A percentile compares a stretch with the other conserved stretches of the same genome.
phyloP scores from a whole-genome alignment of 2,113 vertebrate genomes.

The Ceyx cyanopectus region DNA sequence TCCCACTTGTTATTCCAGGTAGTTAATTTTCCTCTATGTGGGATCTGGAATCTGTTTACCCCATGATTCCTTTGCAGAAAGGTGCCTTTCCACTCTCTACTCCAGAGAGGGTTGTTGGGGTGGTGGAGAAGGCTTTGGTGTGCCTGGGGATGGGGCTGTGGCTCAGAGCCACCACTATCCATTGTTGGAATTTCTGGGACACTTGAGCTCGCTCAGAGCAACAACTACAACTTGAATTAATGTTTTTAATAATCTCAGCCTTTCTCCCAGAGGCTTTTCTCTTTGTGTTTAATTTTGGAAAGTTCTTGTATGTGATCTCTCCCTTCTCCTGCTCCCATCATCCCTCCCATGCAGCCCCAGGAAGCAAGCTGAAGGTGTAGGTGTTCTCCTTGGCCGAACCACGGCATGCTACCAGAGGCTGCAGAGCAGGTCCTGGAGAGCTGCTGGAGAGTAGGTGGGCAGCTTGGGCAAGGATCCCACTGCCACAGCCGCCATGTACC shows the following conservation, averaged over 20 bases:
- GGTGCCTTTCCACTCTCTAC: not conserved
- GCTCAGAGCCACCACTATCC: not conserved
- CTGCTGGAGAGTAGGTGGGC: not conserved
- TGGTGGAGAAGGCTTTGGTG: not conserved
- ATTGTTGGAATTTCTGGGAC: not conserved
- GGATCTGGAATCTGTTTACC: not conserved
- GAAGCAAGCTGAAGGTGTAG: not conserved
- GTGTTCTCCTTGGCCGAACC: not conserved
- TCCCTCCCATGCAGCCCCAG: not conserved
- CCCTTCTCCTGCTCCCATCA: not conserved
- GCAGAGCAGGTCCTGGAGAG: not conserved
- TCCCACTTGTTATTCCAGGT: conserved; percentile 13
- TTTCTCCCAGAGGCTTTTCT: conserved; percentile 51
- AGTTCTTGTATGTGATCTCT: not conserved
- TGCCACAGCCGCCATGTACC: rapidly evolving
- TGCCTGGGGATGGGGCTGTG: not conserved
- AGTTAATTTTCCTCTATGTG: not conserved
- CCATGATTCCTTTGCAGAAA: not conserved
- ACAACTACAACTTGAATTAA: conserved; percentile 64
- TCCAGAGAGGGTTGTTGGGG: not conserved
- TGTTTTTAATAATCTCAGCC: conserved; percentile 71
- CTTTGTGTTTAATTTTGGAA: conserved; percentile 63
- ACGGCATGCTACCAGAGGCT: rapidly evolving
- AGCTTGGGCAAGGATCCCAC: rapidly evolving
- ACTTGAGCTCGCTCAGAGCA: not conserved